These are phyloP conservation scores for Campaea margaritaria DNA, from an alignment of 2,888 invertebrate species.

Conservation along the genomic window DNA sequence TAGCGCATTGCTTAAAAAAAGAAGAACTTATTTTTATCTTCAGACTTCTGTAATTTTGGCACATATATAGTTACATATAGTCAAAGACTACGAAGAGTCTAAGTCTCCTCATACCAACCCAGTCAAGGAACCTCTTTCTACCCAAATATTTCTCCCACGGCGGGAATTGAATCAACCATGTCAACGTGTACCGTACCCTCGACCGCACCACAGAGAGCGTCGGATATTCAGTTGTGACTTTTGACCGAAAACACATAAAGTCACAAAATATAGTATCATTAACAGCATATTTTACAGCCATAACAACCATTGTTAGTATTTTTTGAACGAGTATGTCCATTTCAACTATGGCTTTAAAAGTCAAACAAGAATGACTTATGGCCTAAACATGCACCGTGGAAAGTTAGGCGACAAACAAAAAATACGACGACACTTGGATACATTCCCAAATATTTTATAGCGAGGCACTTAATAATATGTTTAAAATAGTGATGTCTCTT, in stretches of 20 bases:
- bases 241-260: not conserved
- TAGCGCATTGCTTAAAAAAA: too few species aligned
- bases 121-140: too few species aligned
- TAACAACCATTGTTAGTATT: slow-evolving; percentile 25
- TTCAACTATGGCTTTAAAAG: slow-evolving; percentile 21
- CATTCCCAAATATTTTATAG: slow-evolving; percentile 24
- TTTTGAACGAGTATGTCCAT: slow-evolving; percentile 13
- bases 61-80: too few species aligned
- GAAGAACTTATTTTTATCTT: too few species aligned
- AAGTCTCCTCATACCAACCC: too few species aligned
- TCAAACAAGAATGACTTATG: slow-evolving; percentile 36
- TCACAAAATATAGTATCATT: slow-evolving; percentile 17
- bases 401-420: slow-evolving; percentile 18
- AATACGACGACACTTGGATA: slow-evolving; percentile 17
- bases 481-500: slow-evolving; percentile 22
- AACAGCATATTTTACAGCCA: slow-evolving; percentile 21
- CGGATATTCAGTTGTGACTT: too few species aligned
- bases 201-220: too few species aligned
- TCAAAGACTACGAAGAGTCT: too few species aligned
- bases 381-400: slow-evolving; percentile 16
- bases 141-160: too few species aligned
- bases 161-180: too few species aligned
- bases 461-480: slow-evolving; percentile 14
- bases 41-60: too few species aligned
- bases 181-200: too few species aligned